Percentiles rank a stretch among this genome's conserved stretches.
Evolutionary conservation across 2,113 vertebrate species (phyloP).

Genomic region (Nerophis lumbriciformis): DNA sequence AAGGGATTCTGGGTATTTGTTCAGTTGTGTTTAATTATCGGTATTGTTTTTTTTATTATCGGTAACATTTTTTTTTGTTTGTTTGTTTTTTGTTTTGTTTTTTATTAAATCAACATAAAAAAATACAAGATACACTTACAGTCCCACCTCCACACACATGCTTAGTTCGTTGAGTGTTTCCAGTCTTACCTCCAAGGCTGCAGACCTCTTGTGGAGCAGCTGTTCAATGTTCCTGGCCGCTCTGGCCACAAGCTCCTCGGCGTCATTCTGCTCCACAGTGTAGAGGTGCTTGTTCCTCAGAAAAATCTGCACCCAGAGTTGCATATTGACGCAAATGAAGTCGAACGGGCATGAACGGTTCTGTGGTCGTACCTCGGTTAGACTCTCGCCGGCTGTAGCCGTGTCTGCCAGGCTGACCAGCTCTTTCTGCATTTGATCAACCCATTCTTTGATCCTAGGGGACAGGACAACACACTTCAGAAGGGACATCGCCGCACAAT

Average conservation of each 20-base stretch:
- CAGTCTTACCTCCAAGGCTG: slow-evolving; percentile 86
- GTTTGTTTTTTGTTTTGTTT: too few relatives aligned
- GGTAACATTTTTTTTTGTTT: too few relatives aligned
- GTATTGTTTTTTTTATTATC: too few relatives aligned
- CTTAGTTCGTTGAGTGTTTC: background rate
- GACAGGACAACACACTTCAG: slow-evolving; percentile 34
- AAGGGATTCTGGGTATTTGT: too few relatives aligned
- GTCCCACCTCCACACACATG: slow-evolving; percentile 5
- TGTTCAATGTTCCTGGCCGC: slow-evolving; percentile 93
- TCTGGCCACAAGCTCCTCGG: slow-evolving; percentile 86
- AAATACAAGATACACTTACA: too few relatives aligned
- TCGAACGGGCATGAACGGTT: background rate
- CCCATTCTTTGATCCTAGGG: slow-evolving; percentile 92
- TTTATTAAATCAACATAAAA: too few relatives aligned
- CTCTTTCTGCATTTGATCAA: slow-evolving; percentile 95
- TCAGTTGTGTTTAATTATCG: too few relatives aligned
- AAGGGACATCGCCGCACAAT: slow-evolving; percentile 31
- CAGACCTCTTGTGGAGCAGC: slow-evolving; percentile 87
- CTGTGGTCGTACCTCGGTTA: slow-evolving; percentile 71
- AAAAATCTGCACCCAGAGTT: slow-evolving; percentile 78
- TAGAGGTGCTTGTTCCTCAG: slow-evolving; percentile 77
- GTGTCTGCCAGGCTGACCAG: slow-evolving; percentile 85
- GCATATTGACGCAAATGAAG: background rate
- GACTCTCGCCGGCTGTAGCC: slow-evolving; percentile 82
- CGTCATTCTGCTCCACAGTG: slow-evolving; percentile 88